Base-by-base conservation (phyloP, 2,888 invertebrate genomes). In the Xanthorhoe designata region DNA sequence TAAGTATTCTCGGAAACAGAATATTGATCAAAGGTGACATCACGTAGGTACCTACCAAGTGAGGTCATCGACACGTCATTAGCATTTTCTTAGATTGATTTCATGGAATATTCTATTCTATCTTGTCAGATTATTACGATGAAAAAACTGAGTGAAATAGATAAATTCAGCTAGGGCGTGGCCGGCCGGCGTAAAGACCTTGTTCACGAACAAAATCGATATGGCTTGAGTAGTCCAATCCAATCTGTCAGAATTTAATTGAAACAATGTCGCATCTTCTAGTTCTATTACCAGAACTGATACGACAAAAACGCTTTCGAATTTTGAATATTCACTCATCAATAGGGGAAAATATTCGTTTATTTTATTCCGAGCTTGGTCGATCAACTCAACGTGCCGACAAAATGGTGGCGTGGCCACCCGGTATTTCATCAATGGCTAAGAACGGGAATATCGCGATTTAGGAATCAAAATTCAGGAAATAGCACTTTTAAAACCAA, bases 321-420 rank as follows among this genome's bases (percentile, higher is more conserved):
- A 38, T 49, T 50, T 62, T 9, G 13, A 67, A 61, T 7, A 17
- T n/a, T 42, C 18, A 49, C 13, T n/a, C n/a, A 35, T 24, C 9
- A 50, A 49, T n/a, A n/a, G n/a, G 13, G 32, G 50, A 8, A 13
- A 24, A 8, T 35, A 38, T 17, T 47, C n/a, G 5, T 7, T 32
- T 52, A 15, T n/a, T n/a, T n/a, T n/a, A n/a, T n/a, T n/a, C n/a
- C 59, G 76, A 77, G 68, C 68, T 63, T 74, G 76, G 64, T 67
- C 77, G 77, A 71, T n/a, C 75, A 62, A 62, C 62, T n/a, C 75
- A 62, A 62, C 62, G 75, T 61, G 83, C 85, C 82, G 87, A 89
- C 89, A 91, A 92, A 85, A 92, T 92, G 92, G 91, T 86, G 90
- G 87, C 86, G 76, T 82, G 81, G 72, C 82, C 83, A 83, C 73